A percentile compares a stretch with the other conserved stretches of the same genome.
phyloP scores from a whole-genome alignment of 2,888 invertebrate species.

The Sclerodermus sp. region DNA sequence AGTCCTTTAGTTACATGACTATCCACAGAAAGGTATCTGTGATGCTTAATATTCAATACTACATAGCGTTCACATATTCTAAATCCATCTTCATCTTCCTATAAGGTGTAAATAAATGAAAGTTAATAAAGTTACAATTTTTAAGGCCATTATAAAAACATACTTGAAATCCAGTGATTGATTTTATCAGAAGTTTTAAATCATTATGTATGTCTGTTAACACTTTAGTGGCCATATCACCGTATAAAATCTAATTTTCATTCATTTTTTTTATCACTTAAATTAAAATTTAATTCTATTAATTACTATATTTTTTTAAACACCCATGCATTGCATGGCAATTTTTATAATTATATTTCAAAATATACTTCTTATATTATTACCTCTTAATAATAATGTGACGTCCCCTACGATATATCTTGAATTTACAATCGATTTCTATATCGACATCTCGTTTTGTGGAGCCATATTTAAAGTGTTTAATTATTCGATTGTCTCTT shows the following conservation, averaged over 20 bases:
- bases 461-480: no score
- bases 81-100: slow-evolving; percentile 56
- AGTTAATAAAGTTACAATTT: background rate
- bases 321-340: no score
- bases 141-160: slow-evolving; percentile 5
- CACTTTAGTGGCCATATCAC: slow-evolving; percentile 43
- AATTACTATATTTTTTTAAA: no score
- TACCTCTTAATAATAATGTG: no score
- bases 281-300: no score
- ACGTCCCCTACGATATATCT: no score
- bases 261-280: no score
- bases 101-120: slow-evolving; percentile 5
- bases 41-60: slow-evolving; percentile 57
- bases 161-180: slow-evolving; percentile 49
- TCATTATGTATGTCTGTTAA: slow-evolving; percentile 48
- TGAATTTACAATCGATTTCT: no score
- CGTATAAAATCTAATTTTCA: background rate
- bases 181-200: slow-evolving; percentile 46
- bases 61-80: slow-evolving; percentile 54
- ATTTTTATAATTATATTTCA: no score
- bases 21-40: slow-evolving; percentile 58
- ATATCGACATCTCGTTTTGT: no score
- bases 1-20: slow-evolving; percentile 57
- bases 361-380: no score
- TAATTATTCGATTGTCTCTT: no score